These are phyloP conservation scores for Centrocercus urophasianus DNA, from an alignment of 2,113 vertebrate species.

Conservation along the genomic window DNA sequence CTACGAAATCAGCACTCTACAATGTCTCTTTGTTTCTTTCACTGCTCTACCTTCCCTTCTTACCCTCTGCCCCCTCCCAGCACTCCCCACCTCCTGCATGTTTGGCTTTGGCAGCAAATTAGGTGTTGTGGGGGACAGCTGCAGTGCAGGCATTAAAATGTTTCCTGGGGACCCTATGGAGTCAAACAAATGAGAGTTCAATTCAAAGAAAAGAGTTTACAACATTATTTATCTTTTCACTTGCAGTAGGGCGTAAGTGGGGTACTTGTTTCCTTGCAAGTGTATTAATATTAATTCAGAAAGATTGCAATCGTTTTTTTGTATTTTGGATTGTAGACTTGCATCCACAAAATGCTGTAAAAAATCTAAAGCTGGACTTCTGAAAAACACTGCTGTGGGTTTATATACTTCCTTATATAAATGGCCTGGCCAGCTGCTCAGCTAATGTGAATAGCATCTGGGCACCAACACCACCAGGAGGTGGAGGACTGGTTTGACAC, in stretches of 20 bases:
- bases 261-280: not conserved
- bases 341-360: not conserved
- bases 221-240: not conserved
- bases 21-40: conserved; percentile 49
- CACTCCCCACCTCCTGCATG: not conserved
- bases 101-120: conserved; percentile 12
- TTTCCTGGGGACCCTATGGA: not conserved
- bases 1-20: not conserved
- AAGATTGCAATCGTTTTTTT: not conserved
- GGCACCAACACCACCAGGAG: accelerated
- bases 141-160: not conserved
- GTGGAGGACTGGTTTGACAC: not conserved
- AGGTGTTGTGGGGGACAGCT: not conserved
- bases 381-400: not conserved
- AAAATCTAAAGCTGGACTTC: not conserved
- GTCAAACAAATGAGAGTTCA: not conserved
- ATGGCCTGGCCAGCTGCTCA: not conserved
- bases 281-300: not conserved
- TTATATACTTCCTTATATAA: not conserved
- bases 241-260: not conserved
- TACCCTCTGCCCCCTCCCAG: not conserved
- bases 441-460: not conserved
- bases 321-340: not conserved
- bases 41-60: conserved; percentile 8
- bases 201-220: not conserved